Base-by-base conservation (phyloP, 2,797 vertebrate species). In the Staurois parvus region DNA sequence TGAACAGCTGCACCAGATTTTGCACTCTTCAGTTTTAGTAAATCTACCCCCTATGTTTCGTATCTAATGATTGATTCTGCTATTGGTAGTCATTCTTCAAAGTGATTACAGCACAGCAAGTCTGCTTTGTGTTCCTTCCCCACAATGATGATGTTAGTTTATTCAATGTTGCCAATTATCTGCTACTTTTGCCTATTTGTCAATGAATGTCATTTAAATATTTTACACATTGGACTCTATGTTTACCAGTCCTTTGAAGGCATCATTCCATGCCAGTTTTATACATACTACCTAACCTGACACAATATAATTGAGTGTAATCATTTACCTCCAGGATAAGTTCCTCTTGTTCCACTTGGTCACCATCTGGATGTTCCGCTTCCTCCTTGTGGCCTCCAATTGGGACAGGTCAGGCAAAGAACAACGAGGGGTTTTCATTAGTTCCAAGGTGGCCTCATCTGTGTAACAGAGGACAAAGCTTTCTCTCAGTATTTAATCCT, bases 361-460 rank as follows among this genome's bases (percentile, higher is more conserved):
- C 13, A 93, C 91, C 26, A 92, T 89, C 1, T 88, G 92, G 0
- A 88, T n/a, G 2, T 93, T 91, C 82, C 97, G 91, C 89, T 92
- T 96, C 87, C 90, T 94, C 64, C 97, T 94, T 0, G 86, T 74
- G 77, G 12, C 88, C 10, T 93, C 93, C 0, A 87, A 11, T 0
- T 89, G 76, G 0, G 92, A 68, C 4, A 98, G 87, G 91, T 99
- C 98, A 0, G 98, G 98, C 86, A 99, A 94, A 1, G 98, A 99
- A 88, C 98, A 99, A 84, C 98, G 97, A 34, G 98, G 98, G 0
- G 97, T 99, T 91, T 96, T 97, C 98, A 99, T 99, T 70, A 98
- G 93, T 8, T 95, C 94, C 89, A 98, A 87, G 0, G 98, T 99
- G 86, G 95, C 96, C 90, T 95, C 93, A 5, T 99, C 98, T 98